These are phyloP conservation scores for Enteromius fasciolatus DNA, from an alignment of 2,797 vertebrate species.

Conservation along the genomic window DNA sequence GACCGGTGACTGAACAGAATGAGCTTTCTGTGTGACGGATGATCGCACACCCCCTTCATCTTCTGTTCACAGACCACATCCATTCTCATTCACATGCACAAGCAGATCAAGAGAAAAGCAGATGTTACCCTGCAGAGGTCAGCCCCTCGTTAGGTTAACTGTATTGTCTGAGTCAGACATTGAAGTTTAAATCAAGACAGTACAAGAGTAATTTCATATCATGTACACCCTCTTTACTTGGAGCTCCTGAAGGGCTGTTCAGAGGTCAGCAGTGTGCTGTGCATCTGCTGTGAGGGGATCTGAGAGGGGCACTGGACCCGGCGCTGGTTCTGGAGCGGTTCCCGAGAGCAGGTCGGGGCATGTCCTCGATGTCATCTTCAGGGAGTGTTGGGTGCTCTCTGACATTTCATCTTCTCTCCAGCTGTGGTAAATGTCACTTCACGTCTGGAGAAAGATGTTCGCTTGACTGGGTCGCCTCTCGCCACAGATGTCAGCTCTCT, in stretches of 20 bases:
- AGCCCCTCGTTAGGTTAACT: not conserved
- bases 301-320: not conserved
- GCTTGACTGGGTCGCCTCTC: conserved; percentile 69
- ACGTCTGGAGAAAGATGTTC: conserved; percentile 60
- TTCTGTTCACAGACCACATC: not conserved
- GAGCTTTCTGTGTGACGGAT: not conserved
- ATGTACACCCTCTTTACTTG: not conserved
- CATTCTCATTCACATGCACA: not conserved
- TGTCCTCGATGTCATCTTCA: not conserved
- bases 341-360: not conserved
- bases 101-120: not conserved
- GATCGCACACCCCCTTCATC: not conserved
- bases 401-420: conserved; percentile 60
- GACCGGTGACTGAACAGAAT: not conserved
- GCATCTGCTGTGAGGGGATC: too few species aligned
- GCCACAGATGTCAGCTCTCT: conserved; percentile 69
- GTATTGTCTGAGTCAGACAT: not conserved
- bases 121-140: not conserved
- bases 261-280: too few species aligned
- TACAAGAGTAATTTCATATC: not conserved
- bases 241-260: not conserved
- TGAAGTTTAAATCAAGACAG: not conserved
- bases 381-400: conserved; percentile 11
- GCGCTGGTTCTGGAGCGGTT: not conserved
- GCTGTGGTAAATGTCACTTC: conserved; percentile 63